phyloP scores from a whole-genome alignment of 1,140 invertebrate species.

The Nylanderia fulva region DNA sequence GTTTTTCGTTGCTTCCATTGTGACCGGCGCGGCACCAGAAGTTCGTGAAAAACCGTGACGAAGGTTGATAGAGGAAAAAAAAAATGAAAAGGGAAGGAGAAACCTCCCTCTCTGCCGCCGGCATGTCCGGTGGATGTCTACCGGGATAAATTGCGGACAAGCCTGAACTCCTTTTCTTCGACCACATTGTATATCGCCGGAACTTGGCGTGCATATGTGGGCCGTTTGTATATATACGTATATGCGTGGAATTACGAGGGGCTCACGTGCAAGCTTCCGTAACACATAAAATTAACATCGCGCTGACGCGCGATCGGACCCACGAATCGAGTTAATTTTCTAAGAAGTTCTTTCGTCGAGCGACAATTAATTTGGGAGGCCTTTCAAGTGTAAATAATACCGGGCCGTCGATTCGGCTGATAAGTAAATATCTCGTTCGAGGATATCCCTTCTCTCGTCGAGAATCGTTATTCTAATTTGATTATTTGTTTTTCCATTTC shows the following conservation, averaged over 20 bases:
- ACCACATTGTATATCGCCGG: slow-evolving; percentile 43
- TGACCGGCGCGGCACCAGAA: slow-evolving; percentile 56
- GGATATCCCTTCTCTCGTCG: neutral
- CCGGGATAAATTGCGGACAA: slow-evolving; percentile 52
- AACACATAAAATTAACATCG: slow-evolving; percentile 56
- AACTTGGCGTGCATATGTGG: slow-evolving; percentile 36
- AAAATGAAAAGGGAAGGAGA: too few relatives aligned
- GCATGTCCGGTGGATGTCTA: slow-evolving; percentile 52
- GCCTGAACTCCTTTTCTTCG: slow-evolving; percentile 38
- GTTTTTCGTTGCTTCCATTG: slow-evolving; percentile 60
- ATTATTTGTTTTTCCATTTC: slow-evolving; percentile 47
- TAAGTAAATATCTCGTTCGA: slow-evolving; percentile 1
- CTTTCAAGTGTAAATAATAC: slow-evolving; percentile 23
- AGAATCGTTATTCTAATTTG: slow-evolving; percentile 47
- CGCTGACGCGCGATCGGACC: neutral
- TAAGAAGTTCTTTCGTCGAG: slow-evolving; percentile 47
- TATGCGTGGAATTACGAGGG: neutral
- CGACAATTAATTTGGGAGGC: slow-evolving; percentile 32
- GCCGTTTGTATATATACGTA: neutral
- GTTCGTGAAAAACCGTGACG: slow-evolving; percentile 60
- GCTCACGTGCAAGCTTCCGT: slow-evolving; percentile 33
- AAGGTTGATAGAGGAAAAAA: slow-evolving; percentile 51
- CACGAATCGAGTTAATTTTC: slow-evolving; percentile 37
- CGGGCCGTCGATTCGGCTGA: neutral
- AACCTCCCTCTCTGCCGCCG: neutral